These are phyloP conservation scores for Drosophila kurseongensis DNA, from an alignment of 1,140 invertebrate species.

Conservation along the genomic window DNA sequence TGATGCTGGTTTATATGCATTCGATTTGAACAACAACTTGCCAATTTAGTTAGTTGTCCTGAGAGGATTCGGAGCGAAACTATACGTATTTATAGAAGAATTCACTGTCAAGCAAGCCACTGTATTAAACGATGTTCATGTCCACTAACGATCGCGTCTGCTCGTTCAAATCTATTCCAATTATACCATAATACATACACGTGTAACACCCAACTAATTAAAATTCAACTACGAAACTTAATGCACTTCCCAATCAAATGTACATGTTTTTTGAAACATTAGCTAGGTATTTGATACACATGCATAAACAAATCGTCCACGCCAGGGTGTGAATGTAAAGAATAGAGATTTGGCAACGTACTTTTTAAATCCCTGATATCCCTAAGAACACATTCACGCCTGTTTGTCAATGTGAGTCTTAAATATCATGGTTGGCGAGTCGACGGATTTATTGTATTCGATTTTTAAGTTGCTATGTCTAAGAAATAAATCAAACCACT, in stretches of 20 bases:
- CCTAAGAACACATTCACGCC: constrained; percentile 28
- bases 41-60: constrained; percentile 46
- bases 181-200: constrained; percentile 43
- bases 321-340: constrained; percentile 20
- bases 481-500: constrained; percentile 55
- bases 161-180: constrained; percentile 45
- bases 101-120: constrained; percentile 36
- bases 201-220: constrained; percentile 59
- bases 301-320: constrained; percentile 36
- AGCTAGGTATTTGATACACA: constrained; percentile 49
- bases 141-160: constrained; percentile 28
- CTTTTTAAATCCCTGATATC: constrained; percentile 33
- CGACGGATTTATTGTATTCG: constrained; percentile 49
- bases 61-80: constrained; percentile 10
- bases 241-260: constrained; percentile 50
- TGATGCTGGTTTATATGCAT: constrained; percentile 11
- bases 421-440: constrained; percentile 46
- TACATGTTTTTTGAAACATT: constrained; percentile 45
- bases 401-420: constrained; percentile 47
- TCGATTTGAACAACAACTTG: constrained; percentile 51
- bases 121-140: constrained; percentile 41
- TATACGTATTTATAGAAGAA: constrained; percentile 44
- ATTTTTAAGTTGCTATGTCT: constrained; percentile 51
- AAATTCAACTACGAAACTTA: constrained; percentile 51
- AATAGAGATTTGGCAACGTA: constrained; percentile 35